Evolutionary conservation across 2,797 vertebrate species (phyloP).

Genomic region (Choloepus didactylus): DNA sequence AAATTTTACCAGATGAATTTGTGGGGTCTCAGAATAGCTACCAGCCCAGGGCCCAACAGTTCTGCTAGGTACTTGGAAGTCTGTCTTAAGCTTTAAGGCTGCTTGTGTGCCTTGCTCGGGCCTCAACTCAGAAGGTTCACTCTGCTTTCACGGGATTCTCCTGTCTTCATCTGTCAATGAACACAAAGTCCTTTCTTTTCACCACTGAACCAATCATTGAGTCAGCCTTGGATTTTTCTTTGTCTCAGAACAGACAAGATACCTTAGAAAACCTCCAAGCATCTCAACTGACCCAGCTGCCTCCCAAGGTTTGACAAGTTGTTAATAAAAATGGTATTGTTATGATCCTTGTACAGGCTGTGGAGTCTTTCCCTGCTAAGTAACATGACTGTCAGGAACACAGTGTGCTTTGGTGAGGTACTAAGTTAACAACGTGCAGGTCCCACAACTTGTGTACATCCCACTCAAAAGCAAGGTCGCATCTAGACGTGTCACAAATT

Average conservation of each 20-base stretch:
- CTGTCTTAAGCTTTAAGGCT: not conserved
- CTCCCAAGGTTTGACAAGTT: constrained; percentile 47
- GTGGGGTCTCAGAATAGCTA: not conserved
- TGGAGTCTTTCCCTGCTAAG: not conserved
- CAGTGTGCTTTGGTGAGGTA: not conserved
- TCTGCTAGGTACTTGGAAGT: not conserved
- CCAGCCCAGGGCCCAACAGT: not conserved
- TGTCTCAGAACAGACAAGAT: not conserved
- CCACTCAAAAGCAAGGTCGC: not conserved
- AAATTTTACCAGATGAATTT: constrained; percentile 26
- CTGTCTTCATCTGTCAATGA: not conserved
- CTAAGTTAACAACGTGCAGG: not conserved
- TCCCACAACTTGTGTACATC: not conserved
- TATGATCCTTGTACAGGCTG: constrained; percentile 31
- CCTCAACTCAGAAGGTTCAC: not conserved
- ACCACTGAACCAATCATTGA: not conserved
- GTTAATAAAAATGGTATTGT: constrained; percentile 34
- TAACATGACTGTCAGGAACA: not conserved
- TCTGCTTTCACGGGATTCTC: not conserved
- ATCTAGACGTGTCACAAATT: not conserved
- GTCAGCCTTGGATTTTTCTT: not conserved
- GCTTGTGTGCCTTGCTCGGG: accelerated
- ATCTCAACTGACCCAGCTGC: constrained; percentile 38
- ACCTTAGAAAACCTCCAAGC: not conserved
- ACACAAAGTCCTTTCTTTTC: not conserved